Conservation (phyloP, 2,113 vertebrate genomes). For the Plecturocebus donacophilus region DNA sequence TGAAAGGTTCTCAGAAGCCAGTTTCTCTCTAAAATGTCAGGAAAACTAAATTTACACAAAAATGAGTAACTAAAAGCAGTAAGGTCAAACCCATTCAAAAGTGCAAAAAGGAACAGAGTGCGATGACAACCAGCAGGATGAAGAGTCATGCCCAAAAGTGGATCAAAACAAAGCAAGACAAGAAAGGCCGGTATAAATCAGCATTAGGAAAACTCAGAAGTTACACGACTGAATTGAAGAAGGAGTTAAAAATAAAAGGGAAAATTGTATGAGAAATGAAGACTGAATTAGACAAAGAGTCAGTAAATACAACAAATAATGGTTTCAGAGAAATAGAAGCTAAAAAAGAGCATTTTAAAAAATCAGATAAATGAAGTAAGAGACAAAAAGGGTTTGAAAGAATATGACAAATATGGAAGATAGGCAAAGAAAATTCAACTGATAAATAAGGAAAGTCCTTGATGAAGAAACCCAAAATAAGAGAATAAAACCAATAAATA, state of each 20-base stretch:
- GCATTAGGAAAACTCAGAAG: not conserved
- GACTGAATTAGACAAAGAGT: not conserved
- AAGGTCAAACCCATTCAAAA: not conserved
- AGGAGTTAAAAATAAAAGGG: not conserved
- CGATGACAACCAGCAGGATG: not conserved
- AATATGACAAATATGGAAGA: not conserved
- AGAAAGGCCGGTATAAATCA: not conserved
- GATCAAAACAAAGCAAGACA: not conserved
- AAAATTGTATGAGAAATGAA: not conserved
- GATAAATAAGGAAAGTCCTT: not conserved
- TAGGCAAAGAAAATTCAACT: not conserved
- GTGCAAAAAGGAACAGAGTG: not conserved
- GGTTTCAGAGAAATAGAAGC: not conserved
- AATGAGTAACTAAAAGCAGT: not conserved
- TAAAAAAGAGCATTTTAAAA: not conserved
- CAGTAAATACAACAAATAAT: not conserved
- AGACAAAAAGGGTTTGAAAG: not conserved
- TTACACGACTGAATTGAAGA: not conserved
- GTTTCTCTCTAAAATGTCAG: not conserved
- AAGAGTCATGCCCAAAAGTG: not conserved
- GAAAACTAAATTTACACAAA: not conserved
- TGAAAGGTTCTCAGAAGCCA: not conserved
- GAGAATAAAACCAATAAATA: not conserved
- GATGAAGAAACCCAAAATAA: not conserved
- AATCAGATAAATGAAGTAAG: not conserved